phyloP scores from a whole-genome alignment of 1,140 invertebrate species.

The Drosophila ogumai region DNA sequence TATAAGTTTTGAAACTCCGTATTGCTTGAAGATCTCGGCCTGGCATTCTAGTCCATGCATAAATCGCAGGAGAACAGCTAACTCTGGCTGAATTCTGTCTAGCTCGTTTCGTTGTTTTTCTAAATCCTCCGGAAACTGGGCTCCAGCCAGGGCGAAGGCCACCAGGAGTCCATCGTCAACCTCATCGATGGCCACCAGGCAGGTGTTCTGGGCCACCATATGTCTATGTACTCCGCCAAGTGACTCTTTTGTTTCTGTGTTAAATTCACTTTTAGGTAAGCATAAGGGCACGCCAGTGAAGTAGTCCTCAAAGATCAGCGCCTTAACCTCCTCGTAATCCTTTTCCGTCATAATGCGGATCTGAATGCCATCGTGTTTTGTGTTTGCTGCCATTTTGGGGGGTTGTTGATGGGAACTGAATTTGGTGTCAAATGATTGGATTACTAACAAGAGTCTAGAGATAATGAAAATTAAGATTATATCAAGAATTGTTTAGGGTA shows the following conservation, averaged over 20 bases:
- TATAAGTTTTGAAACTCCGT: background rate
- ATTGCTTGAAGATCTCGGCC: background rate
- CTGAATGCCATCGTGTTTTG: background rate
- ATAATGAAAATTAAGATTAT: background rate
- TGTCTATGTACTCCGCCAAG: background rate
- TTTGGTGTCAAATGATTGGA: background rate
- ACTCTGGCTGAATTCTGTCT: background rate
- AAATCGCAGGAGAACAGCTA: background rate
- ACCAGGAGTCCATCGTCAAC: background rate
- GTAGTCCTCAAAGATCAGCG: background rate
- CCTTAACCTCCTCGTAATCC: background rate
- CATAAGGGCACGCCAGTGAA: background rate
- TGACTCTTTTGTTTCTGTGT: background rate
- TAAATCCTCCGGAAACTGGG: slow-evolving; percentile 1
- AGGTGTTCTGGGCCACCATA: background rate
- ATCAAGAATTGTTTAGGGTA: background rate
- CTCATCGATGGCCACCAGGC: background rate
- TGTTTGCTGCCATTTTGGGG: background rate
- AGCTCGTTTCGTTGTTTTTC: background rate
- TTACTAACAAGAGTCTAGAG: background rate
- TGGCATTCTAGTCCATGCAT: background rate
- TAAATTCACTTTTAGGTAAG: background rate
- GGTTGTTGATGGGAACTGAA: background rate
- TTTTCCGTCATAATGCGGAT: background rate
- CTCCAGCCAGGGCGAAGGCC: background rate